Evolutionary conservation across 23 tunicate genomes (phyloP), one percentile per base, ranked within the genome.

Genomic region (Ciona savignyi): DNA sequence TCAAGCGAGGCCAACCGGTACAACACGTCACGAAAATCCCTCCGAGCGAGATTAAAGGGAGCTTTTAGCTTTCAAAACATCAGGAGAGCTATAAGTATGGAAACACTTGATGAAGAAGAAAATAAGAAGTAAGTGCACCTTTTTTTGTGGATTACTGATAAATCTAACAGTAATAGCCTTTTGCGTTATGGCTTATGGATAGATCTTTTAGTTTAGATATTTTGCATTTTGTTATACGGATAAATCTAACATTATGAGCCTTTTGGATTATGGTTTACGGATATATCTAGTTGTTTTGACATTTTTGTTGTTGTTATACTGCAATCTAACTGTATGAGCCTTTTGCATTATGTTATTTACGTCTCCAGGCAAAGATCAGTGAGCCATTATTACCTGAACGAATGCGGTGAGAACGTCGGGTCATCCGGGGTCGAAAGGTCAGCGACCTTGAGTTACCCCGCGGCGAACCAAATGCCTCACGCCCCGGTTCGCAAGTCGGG

Each of bases 31-130:
- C 76, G 83, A 51, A 83, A 72, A 62, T 83, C 89, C 28, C 70
- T 91, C 1, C 80, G 80, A 11, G 65, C 71, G 24, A 82, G 97
- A 33, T 33, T 91, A n/a, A 77, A 80, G 66, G 89, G 91, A 28
- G 97, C 97, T 0, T 91, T 91, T 78, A 91, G 97, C 60, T 91
- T 91, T 63, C 91, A 84, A 49, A 91, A 91, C 65, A 80, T 91
- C 26, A 65, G 91, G 27, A 80, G 75, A 71, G 97, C 97, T 6
- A 84, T 91, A 35, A 91, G 97, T 62, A 78, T 75, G 72, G 97
- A 91, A 26, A 91, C 75, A 65, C 63, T 91, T 15, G 72, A 77
- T 63, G 91, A 91, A 76, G 86, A 80, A 28, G 83, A 80, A 70
- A 74, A 48, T 15, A 42, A 42, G 15, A 15, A 9, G 56, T 42